These are phyloP conservation scores for Macaria notata DNA, from an alignment of 2,888 invertebrate genomes.

Conservation along the genomic window DNA sequence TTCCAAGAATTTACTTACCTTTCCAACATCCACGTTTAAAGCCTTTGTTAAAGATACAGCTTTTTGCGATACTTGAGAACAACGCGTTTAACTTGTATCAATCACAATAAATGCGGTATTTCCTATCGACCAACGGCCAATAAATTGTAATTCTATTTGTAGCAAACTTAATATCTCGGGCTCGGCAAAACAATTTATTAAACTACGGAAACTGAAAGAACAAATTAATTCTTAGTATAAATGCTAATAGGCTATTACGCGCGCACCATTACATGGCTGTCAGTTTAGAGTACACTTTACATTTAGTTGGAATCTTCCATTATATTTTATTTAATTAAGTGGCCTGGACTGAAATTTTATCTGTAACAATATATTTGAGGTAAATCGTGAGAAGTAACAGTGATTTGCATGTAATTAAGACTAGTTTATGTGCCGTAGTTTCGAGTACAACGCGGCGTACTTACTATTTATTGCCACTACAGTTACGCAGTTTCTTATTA, in stretches of 20 bases:
- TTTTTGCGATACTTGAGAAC: too few relatives aligned
- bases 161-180: not conserved
- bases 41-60: too few relatives aligned
- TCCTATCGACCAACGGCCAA: too few relatives aligned
- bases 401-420: constrained; percentile 1
- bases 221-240: constrained; percentile 12
- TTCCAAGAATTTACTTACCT: too few relatives aligned
- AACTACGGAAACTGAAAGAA: constrained; percentile 2
- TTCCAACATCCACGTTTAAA: too few relatives aligned
- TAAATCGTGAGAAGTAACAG: not conserved
- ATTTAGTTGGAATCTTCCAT: constrained; percentile 2
- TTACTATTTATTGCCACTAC: too few relatives aligned
- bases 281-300: constrained; percentile 4
- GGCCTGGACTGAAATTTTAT: not conserved
- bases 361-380: not conserved
- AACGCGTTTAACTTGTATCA: too few relatives aligned
- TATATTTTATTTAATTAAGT: constrained; percentile 4
- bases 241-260: constrained; percentile 11
- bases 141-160: too few relatives aligned
- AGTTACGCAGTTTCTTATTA: too few relatives aligned
- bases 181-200: not conserved
- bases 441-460: not conserved
- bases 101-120: too few relatives aligned
- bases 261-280: constrained; percentile 7
- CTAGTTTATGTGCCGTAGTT: not conserved